Evolutionary conservation across 2,888 invertebrate genomes (phyloP).

Genomic region (Hirtodrosophila confusa): DNA sequence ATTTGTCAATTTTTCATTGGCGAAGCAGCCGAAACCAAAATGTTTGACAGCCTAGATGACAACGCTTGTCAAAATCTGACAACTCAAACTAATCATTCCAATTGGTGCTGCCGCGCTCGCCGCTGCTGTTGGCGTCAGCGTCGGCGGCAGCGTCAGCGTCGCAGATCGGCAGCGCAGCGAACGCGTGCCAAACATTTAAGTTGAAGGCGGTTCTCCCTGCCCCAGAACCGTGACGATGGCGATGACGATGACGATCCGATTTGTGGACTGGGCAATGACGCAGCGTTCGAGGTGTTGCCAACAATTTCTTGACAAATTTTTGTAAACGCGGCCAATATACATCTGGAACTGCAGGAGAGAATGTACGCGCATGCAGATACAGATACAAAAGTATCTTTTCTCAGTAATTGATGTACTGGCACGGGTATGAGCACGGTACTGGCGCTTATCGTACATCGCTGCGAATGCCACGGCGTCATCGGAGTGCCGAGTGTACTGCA

Average conservation of each 20-base stretch:
- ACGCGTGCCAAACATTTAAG: conserved; percentile 70
- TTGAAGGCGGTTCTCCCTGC: conserved; percentile 35
- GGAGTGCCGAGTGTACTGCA: conserved; percentile 9
- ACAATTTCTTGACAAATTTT: conserved; percentile 47
- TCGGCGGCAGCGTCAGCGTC: neutral
- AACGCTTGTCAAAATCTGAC: conserved; percentile 82
- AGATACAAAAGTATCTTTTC: conserved; percentile 15
- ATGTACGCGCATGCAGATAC: conserved; percentile 3
- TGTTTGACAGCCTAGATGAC: conserved; percentile 83
- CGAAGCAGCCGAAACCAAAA: conserved; percentile 57
- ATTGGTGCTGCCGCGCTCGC: conserved; percentile 36
- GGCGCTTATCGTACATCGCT: conserved; percentile 39
- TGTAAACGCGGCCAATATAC: conserved; percentile 6
- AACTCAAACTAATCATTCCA: conserved; percentile 82
- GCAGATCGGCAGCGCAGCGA: conserved; percentile 48
- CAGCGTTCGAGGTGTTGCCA: conserved; percentile 29
- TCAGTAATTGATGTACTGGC: conserved; percentile 39
- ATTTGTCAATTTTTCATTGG: conserved; percentile 64
- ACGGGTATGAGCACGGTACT: conserved; percentile 15
- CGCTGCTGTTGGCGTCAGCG: conserved; percentile 5
- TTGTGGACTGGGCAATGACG: conserved; percentile 31
- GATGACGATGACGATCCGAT: conserved; percentile 27
- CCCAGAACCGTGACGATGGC: conserved; percentile 49
- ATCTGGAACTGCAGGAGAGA: neutral
- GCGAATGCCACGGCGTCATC: conserved; percentile 17